Percentiles rank a stretch among this genome's conserved stretches.
These are phyloP conservation scores for Trachelus troglodyta DNA, from an alignment of 2,888 invertebrate species.

Conservation along the genomic window DNA sequence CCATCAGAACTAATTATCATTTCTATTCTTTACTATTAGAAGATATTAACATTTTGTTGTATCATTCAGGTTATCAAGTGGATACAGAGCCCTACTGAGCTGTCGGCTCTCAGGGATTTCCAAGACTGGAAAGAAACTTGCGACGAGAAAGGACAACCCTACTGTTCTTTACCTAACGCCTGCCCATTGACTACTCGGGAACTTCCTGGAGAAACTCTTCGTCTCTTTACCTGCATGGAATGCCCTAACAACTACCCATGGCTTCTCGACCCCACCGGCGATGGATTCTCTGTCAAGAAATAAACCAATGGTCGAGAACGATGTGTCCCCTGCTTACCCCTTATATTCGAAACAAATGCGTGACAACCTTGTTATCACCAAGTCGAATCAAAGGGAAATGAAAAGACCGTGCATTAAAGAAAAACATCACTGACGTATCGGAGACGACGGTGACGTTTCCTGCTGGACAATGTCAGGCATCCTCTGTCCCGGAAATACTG, in stretches of 20 bases:
- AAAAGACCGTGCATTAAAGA: not conserved
- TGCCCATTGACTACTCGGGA: conserved; percentile 91
- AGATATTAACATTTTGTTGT: conserved; percentile 18
- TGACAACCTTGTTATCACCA: not conserved
- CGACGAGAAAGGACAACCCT: conserved; percentile 93
- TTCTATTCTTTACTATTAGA: conserved; percentile 13
- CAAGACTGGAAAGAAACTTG: conserved; percentile 96
- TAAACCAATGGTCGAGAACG: conserved; percentile 66
- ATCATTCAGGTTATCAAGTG: conserved; percentile 85
- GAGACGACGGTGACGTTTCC: not conserved
- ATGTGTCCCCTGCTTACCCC: not conserved
- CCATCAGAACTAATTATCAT: conserved; percentile 7
- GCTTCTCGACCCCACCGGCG: conserved; percentile 94
- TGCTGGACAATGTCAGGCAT: not conserved
- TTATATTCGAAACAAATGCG: not conserved
- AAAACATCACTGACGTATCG: not conserved
- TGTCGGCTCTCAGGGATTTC: conserved; percentile 88
- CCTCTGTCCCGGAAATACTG: not conserved
- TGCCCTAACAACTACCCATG: conserved; percentile 96
- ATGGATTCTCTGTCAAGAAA: conserved; percentile 88
- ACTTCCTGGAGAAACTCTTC: conserved; percentile 90
- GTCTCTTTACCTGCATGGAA: conserved; percentile 95
- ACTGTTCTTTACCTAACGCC: conserved; percentile 91
- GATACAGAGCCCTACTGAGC: conserved; percentile 95
- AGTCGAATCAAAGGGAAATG: conserved; percentile 6